Evolutionary conservation across 2,888 invertebrate species (phyloP).

Genomic region (Thymelicus sylvestris): DNA sequence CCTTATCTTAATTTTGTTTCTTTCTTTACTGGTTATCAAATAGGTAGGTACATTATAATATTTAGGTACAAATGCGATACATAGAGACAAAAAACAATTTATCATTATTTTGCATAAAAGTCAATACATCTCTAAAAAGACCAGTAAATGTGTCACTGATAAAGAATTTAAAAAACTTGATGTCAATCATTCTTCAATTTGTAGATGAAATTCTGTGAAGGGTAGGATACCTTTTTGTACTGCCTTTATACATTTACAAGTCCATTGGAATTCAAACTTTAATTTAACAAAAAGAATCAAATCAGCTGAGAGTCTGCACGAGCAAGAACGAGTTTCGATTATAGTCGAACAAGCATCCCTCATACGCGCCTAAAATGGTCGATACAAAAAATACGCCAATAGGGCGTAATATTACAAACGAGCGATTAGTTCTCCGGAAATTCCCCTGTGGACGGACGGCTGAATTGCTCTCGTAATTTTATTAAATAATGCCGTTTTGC

Average conservation of each 20-base stretch:
- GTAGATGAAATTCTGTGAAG: conserved; percentile 48
- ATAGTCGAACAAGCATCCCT: too few relatives aligned
- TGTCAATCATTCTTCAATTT: conserved; percentile 50
- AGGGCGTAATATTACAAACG: too few relatives aligned
- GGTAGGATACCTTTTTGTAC: conserved; percentile 37
- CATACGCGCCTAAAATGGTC: too few relatives aligned
- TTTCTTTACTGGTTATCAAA: neutral
- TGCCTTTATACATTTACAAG: conserved; percentile 12
- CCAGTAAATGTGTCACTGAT: neutral
- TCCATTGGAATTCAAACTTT: conserved; percentile 30
- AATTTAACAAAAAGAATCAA: conserved; percentile 11
- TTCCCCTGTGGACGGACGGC: too few relatives aligned
- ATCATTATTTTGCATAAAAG: neutral
- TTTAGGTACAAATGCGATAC: too few relatives aligned
- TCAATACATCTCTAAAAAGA: neutral
- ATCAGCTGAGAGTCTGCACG: conserved; percentile 8
- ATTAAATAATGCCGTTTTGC: too few relatives aligned
- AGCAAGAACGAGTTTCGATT: conserved; percentile 49
- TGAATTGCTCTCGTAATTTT: too few relatives aligned
- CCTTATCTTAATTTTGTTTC: neutral
- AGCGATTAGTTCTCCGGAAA: too few relatives aligned
- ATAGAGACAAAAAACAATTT: neutral
- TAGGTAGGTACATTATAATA: too few relatives aligned
- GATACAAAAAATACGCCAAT: too few relatives aligned
- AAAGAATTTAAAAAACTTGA: conserved; percentile 42